A percentile compares a stretch with the other conserved stretches of the same genome.
Conservation (phyloP, 2,888 invertebrate species). For the Cinara cedri region DNA sequence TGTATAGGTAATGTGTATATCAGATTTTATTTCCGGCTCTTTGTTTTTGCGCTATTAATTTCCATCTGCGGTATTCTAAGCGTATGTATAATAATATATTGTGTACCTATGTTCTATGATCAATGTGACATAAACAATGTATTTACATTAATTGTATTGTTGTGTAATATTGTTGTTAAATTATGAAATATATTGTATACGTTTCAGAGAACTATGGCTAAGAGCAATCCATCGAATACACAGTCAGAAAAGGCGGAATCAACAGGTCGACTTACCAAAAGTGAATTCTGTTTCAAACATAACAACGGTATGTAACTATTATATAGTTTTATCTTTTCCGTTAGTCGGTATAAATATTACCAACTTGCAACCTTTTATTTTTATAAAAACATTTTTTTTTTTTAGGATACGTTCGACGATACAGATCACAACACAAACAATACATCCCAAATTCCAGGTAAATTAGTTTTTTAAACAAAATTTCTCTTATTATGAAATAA, state of each 20-base stretch:
- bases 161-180: not conserved
- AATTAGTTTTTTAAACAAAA: not conserved
- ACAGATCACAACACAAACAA: constrained; percentile 40
- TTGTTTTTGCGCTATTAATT: too few relatives aligned
- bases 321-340: not conserved
- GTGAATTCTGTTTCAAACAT: constrained; percentile 38
- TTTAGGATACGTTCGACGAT: constrained; percentile 38
- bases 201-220: constrained; percentile 46
- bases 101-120: too few relatives aligned
- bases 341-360: not conserved
- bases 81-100: too few relatives aligned
- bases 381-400: constrained; percentile 8
- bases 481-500: too few relatives aligned
- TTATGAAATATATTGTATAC: not conserved
- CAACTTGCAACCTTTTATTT: not conserved
- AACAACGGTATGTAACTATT: constrained; percentile 15
- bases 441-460: constrained; percentile 45
- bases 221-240: constrained; percentile 50
- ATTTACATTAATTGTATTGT: too few relatives aligned
- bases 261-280: constrained; percentile 27
- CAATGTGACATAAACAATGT: too few relatives aligned
- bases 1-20: too few relatives aligned
- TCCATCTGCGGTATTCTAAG: too few relatives aligned
- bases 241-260: constrained; percentile 32
- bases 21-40: too few relatives aligned